Conservation (phyloP, 2,888 invertebrate genomes). For the Perithous albicinctus region DNA sequence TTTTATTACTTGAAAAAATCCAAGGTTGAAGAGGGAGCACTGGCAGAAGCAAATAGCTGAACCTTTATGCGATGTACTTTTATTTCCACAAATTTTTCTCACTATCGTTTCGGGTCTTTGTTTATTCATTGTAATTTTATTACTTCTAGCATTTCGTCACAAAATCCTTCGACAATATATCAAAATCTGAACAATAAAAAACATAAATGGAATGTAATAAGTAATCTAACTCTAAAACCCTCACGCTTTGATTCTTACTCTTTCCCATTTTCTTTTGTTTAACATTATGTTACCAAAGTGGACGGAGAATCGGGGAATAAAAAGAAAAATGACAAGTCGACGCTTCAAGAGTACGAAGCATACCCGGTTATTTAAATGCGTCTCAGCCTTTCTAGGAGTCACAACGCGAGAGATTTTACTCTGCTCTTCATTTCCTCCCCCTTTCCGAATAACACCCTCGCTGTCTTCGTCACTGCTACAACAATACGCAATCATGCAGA, state of each 20-base stretch:
- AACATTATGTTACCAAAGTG: slow-evolving; percentile 21
- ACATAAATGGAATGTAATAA: neutral
- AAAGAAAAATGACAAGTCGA: slow-evolving; percentile 32
- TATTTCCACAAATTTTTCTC: neutral
- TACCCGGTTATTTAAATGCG: slow-evolving; percentile 78
- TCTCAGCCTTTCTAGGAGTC: slow-evolving; percentile 68
- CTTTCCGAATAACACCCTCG: slow-evolving; percentile 17
- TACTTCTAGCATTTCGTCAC: too few relatives aligned
- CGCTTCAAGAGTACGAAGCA: slow-evolving; percentile 59
- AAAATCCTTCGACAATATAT: neutral
- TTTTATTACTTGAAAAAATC: slow-evolving; percentile 55
- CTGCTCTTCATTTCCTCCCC: slow-evolving; percentile 18
- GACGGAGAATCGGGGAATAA: slow-evolving; percentile 10
- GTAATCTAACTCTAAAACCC: neutral
- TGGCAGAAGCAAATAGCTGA: slow-evolving; percentile 26
- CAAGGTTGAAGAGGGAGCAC: neutral
- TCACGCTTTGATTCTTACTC: slow-evolving; percentile 13
- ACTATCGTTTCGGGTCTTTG: neutral
- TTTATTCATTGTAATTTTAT: too few relatives aligned
- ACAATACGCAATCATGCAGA: slow-evolving; percentile 78
- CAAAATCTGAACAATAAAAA: neutral
- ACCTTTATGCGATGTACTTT: slow-evolving; percentile 31
- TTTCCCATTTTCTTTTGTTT: slow-evolving; percentile 33
- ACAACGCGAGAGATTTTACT: slow-evolving; percentile 39
- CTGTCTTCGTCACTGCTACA: slow-evolving; percentile 62